Evolutionary conservation across 1,140 invertebrate genomes (phyloP), one percentile per base, ranked within the genome.

Genomic region (Xylocopa sonorina): DNA sequence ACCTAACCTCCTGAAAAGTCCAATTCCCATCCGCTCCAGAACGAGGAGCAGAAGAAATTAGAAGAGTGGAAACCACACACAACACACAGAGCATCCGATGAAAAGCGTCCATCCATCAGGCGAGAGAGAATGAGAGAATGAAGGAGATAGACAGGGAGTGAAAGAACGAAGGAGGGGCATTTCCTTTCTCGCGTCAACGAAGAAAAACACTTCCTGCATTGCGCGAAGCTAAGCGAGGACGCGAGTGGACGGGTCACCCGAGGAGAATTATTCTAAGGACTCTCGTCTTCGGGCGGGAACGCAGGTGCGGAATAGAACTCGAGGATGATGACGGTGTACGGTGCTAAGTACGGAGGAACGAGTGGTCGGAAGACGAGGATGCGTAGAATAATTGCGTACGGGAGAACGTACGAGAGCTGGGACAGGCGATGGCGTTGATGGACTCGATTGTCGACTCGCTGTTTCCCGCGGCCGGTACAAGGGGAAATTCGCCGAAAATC

Each of bases 201-300:
- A 90, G 89, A 91, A 91, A 91, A 91, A 91, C 90, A 90, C 84
- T 89, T 91, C 90, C 89, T 90, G 89, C 89, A 91, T n/a, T 89
- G 84, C 88, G 81, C 75, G 68, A 60, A 74, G 68, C 50, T 50
- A 75, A 82, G 83, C 69, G 51, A 87, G 81, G 83, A 90, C 82
- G 82, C 88, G 89, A 90, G 89, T 87, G 90, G 88, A 90, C 86
- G 90, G 89, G 90, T 91, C 89, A 89, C 85, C 85, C 85, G 84
- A 80, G n/a, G n/a, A n/a, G n/a, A 77, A 86, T 84, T 80, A 84
- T 73, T 84, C 77, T 71, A 72, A 84, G 58, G 73, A 78, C 78
- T 63, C 78, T 85, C 83, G 83, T 85, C 83, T 80, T 83, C 67
- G 73, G 73, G 75, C 68, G 51, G 74, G 66, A 29, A 74, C 75